Conservation (phyloP, 1,140 invertebrate species). For the Dendroctonus ponderosae region DNA sequence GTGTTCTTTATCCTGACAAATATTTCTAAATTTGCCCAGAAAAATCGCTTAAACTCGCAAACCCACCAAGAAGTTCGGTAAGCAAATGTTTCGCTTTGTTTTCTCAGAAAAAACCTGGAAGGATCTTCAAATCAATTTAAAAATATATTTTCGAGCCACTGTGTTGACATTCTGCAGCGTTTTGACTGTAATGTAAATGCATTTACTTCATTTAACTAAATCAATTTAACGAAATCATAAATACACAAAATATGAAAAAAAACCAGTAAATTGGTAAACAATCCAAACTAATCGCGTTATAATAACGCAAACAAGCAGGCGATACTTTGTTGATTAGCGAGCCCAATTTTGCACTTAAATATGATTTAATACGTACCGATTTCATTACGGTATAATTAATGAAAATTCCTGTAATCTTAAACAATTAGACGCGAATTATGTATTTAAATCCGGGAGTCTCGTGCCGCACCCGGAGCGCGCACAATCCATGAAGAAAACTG, state of each 20-base stretch:
- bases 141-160: no score
- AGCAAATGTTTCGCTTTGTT: no score
- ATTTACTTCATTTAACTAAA: no score
- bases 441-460: slow-evolving; percentile 23
- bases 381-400: slow-evolving; percentile 46
- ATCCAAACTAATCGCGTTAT: slow-evolving; percentile 43
- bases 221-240: background rate
- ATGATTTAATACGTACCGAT: slow-evolving; percentile 45
- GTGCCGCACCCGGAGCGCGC: slow-evolving; percentile 4
- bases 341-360: slow-evolving; percentile 42
- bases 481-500: background rate
- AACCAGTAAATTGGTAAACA: slow-evolving; percentile 17
- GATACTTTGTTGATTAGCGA: slow-evolving; percentile 44
- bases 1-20: no score
- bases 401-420: slow-evolving; percentile 44
- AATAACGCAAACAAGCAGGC: slow-evolving; percentile 44
- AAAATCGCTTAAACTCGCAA: no score
- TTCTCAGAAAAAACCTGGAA: no score
- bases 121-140: no score
- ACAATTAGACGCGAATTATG: slow-evolving; percentile 25
- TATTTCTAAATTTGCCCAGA: no score
- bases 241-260: background rate
- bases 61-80: no score
- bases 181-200: no score
- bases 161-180: no score